Evolutionary conservation across 2,888 invertebrate genomes (phyloP), one percentile per base, ranked within the genome.

Genomic region (Mythimna ferrago): DNA sequence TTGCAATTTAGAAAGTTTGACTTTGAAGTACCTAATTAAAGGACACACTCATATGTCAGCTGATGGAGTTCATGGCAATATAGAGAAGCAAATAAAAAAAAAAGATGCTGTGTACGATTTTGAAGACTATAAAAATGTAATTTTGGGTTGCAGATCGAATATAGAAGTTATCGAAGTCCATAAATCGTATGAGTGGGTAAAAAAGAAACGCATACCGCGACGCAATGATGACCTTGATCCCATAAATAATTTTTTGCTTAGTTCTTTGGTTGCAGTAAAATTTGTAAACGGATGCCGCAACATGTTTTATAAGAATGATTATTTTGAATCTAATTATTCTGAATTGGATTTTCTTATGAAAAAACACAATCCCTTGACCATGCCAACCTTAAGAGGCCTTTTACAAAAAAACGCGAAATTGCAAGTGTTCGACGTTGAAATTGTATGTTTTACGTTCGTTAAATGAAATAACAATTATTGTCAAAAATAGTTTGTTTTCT

Each of bases 141-240:
- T 51, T 19, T 51, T 19, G 19, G 51, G 19, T 51, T 51, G 51
- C 19, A 51, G 51, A 51, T 51, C 51, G 14, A 51, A 51, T 51
- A 51, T 51, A 6, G 51, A 51, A 19, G 51, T 51, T 51, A 19
- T 51, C 19, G 51, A 19, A 51, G 51, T 51, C 6, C 19, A 19
- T 19, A 51, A 19, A 19, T 51, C 19, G 19, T 51, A 51, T 51
- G 19, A 51, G 19, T 51, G 51, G 51, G 19, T 51, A 53, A 53
- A 53, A 53, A 53, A 53, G 51, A 53, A 53, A 53, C 53, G 53
- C n/a, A n/a, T 2, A 53, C 53, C n/a, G n/a, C n/a, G 53, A 53
- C n/a, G 53, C n/a, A 53, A 53, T 53, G 53, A 53, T n/a, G 53
- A 53, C n/a, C n/a, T n/a, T 53, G n/a, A 53, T n/a, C 53, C 53